Evolutionary conservation across 2,797 vertebrate genomes (phyloP).

Genomic region (Amblyraja radiata): DNA sequence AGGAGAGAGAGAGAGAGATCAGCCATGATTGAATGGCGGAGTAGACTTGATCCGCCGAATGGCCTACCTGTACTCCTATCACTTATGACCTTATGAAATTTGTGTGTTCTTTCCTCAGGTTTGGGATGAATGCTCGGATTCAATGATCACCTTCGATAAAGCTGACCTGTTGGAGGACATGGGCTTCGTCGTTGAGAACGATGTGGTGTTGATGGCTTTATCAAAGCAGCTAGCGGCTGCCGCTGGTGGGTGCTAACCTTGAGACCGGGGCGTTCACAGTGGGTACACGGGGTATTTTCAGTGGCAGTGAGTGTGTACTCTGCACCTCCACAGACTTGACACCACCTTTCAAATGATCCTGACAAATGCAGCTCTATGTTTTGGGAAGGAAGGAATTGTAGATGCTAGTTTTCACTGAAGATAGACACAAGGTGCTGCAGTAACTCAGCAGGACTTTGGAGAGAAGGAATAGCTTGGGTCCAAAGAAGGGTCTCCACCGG

Average conservation of each 20-base stretch:
- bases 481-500: too few species aligned
- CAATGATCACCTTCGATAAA: constrained; percentile 93
- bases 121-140: constrained; percentile 97
- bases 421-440: too few species aligned
- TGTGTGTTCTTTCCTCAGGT: constrained; percentile 61
- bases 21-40: too few species aligned
- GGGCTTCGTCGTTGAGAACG: constrained; percentile 93
- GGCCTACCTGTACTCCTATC: too few species aligned
- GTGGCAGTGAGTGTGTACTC: neutral
- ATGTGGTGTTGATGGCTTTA: constrained; percentile 81
- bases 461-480: too few species aligned
- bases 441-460: too few species aligned
- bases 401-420: too few species aligned
- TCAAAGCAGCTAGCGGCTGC: constrained; percentile 78
- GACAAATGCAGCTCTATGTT: neutral
- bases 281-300: neutral
- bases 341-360: neutral
- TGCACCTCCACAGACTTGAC: neutral
- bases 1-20: too few species aligned
- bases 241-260: constrained; percentile 62
- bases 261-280: neutral
- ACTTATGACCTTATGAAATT: neutral
- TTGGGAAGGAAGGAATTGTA: too few species aligned
- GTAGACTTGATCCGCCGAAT: too few species aligned
- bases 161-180: constrained; percentile 83